Evolutionary conservation across 2,888 invertebrate genomes (phyloP).

Genomic region (Melinaea marsaeus): DNA sequence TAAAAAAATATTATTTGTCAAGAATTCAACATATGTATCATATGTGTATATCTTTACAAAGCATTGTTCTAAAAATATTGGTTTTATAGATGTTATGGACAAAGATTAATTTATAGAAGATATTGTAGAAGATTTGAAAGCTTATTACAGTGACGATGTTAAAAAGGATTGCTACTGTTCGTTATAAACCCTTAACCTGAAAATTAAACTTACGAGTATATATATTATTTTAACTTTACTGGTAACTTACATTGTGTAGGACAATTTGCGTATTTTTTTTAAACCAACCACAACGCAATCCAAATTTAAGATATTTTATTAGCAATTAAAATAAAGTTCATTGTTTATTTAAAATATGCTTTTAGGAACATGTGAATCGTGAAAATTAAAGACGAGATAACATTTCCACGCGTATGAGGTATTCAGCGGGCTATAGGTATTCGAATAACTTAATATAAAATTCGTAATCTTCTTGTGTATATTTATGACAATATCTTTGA

Average conservation of each 20-base stretch:
- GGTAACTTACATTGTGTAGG: not conserved
- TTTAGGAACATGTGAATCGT: no score
- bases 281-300: no score
- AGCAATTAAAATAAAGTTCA: no score
- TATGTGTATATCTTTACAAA: slow-evolving; percentile 38
- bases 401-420: no score
- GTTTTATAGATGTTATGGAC: slow-evolving; percentile 26
- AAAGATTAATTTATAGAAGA: slow-evolving; percentile 34
- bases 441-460: no score
- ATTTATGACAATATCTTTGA: no score
- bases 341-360: no score
- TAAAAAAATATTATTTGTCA: slow-evolving; percentile 52
- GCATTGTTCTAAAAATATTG: slow-evolving; percentile 34
- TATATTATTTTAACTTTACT: slow-evolving; percentile 5
- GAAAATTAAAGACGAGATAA: no score
- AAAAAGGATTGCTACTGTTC: slow-evolving; percentile 43
- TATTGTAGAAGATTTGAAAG: slow-evolving; percentile 37
- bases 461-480: no score
- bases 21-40: slow-evolving; percentile 40
- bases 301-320: no score
- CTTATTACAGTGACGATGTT: slow-evolving; percentile 35
- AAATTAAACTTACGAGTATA: slow-evolving; percentile 1
- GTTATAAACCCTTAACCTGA: slow-evolving; percentile 21
- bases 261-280: no score
- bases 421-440: no score